A percentile compares a stretch with the other conserved stretches of the same genome.
Conservation (phyloP, 1,140 invertebrate species). For the Neoseiulus cucumeris region DNA sequence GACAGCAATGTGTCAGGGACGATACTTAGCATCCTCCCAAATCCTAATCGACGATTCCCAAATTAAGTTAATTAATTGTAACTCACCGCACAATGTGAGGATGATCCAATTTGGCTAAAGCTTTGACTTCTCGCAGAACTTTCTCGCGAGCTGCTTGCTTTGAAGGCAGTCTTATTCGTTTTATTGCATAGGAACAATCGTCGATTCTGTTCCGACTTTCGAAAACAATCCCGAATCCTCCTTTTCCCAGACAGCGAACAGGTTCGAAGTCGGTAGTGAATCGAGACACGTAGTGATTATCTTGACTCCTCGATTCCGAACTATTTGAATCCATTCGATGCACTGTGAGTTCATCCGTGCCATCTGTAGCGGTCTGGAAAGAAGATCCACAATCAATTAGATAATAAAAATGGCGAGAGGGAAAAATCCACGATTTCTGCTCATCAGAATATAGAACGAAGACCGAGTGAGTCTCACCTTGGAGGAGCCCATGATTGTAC, state of each 20-base stretch:
- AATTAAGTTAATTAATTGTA: too few relatives aligned
- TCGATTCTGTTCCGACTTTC: conserved; percentile 86
- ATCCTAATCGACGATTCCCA: too few relatives aligned
- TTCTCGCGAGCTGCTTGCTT: conserved; percentile 52
- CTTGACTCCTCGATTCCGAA: background rate
- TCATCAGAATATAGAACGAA: too few relatives aligned
- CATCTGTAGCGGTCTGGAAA: too few relatives aligned
- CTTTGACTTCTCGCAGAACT: conserved; percentile 79
- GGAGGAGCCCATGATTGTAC: too few relatives aligned
- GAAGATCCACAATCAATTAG: too few relatives aligned
- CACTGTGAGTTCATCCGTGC: too few relatives aligned
- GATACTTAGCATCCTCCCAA: background rate
- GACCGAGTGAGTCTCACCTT: too few relatives aligned
- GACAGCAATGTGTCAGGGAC: background rate
- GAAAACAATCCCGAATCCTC: conserved; percentile 94
- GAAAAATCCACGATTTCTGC: too few relatives aligned
- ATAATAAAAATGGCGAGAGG: too few relatives aligned
- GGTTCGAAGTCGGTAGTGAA: conserved; percentile 71
- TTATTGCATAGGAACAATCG: conserved; percentile 81
- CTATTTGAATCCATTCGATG: too few relatives aligned
- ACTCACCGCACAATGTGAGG: conserved; percentile 58
- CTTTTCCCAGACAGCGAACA: conserved; percentile 54
- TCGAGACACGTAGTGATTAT: conserved; percentile 37
- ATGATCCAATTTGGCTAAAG: conserved; percentile 81
- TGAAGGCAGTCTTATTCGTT: conserved; percentile 68